Conservation (phyloP, 2,797 vertebrate genomes). For the Microcaecilia unicolor region DNA sequence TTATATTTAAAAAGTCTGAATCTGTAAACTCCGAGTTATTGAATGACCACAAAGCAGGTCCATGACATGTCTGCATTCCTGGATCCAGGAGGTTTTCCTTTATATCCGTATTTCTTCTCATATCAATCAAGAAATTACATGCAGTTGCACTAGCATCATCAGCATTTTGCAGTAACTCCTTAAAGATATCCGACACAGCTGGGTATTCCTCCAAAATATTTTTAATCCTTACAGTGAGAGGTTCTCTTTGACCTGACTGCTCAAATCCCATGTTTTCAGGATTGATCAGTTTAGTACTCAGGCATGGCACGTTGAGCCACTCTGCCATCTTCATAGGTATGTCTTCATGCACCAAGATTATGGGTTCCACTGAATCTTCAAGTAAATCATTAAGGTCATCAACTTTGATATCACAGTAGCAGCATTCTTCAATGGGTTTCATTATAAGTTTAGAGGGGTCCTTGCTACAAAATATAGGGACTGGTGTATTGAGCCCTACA, state of each 20-base stretch:
- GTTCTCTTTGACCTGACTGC: constrained; percentile 95
- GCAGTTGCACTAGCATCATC: constrained; percentile 94
- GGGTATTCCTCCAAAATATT: constrained; percentile 98
- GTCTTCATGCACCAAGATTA: constrained; percentile 93
- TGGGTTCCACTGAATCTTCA: constrained; percentile 91
- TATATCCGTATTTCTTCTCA: constrained; percentile 95
- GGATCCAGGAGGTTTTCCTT: constrained; percentile 94
- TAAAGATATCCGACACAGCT: constrained; percentile 96
- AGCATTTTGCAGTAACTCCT: constrained; percentile 96
- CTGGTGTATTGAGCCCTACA: constrained; percentile 74
- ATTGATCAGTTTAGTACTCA: constrained; percentile 95
- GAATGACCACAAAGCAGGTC: constrained; percentile 92
- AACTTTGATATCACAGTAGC: constrained; percentile 98
- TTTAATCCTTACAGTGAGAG: constrained; percentile 96
- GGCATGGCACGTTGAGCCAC: constrained; percentile 93
- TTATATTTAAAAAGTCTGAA: constrained; percentile 95
- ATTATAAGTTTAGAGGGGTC: constrained; percentile 80
- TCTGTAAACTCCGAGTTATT: constrained; percentile 96
- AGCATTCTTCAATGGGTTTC: constrained; percentile 96
- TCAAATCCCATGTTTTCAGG: constrained; percentile 98
- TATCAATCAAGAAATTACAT: constrained; percentile 96
- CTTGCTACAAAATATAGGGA: constrained; percentile 85
- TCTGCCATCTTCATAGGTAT: constrained; percentile 99
- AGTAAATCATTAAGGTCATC: constrained; percentile 95
- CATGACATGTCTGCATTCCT: constrained; percentile 90